Evolutionary conservation across 2,888 invertebrate species (phyloP).

Genomic region (Dioctria rufipes): DNA sequence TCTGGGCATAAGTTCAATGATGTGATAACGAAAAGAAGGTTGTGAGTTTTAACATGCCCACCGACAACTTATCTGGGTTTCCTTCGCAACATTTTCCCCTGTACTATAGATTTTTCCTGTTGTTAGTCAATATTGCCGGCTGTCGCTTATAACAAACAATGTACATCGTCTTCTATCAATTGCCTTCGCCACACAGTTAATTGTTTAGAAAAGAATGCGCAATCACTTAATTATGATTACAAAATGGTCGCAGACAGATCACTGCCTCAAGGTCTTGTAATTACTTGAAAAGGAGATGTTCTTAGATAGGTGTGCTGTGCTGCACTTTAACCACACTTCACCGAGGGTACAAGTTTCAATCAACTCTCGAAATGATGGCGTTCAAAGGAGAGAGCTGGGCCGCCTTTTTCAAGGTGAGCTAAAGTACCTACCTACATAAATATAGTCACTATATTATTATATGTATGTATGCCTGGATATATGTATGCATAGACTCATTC

Average conservation of each 20-base stretch:
- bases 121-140: not conserved
- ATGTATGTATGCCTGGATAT: too few species aligned
- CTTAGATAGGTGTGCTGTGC: not conserved
- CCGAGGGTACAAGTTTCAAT: constrained; percentile 2
- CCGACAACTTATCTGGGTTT: too few species aligned
- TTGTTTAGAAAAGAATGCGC: not conserved
- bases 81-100: too few species aligned
- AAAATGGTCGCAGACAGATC: constrained; percentile 16
- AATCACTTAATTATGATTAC: constrained; percentile 24
- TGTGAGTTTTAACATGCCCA: too few species aligned
- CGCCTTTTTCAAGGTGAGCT: too few species aligned
- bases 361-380: not conserved
- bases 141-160: not conserved
- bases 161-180: constrained; percentile 2
- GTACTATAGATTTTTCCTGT: too few species aligned
- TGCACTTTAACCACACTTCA: constrained; percentile 4
- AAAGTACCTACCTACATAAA: too few species aligned
- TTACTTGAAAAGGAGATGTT: not conserved
- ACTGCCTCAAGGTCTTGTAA: constrained; percentile 16
- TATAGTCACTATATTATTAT: too few species aligned
- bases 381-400: too few species aligned
- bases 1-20: too few species aligned
- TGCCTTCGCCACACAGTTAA: constrained; percentile 4
- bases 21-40: too few species aligned
- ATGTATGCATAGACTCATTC: too few species aligned